Conservation (phyloP, 1,140 invertebrate species). For the Thaumatotibia leucotreta region DNA sequence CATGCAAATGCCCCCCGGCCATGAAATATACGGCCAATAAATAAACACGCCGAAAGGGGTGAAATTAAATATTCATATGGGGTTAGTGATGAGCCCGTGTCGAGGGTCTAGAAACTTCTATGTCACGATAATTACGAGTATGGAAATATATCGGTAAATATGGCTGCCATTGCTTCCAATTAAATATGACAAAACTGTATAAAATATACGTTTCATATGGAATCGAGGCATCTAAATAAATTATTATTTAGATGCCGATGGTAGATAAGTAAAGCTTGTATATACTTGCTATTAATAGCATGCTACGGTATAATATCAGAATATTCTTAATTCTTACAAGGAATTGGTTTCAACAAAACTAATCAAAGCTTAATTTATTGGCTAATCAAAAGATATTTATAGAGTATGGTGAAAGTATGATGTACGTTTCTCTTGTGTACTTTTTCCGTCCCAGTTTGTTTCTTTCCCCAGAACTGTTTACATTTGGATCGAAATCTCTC, state of each 20-base stretch:
- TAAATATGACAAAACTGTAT: too few species aligned
- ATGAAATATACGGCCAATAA: conserved; percentile 73
- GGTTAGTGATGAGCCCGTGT: conserved; percentile 23
- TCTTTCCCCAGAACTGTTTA: conserved; percentile 6
- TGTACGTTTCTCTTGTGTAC: conserved; percentile 6
- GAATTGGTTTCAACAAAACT: background rate
- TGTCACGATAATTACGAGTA: too few species aligned
- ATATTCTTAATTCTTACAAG: too few species aligned
- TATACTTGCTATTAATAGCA: too few species aligned
- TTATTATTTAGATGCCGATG: too few species aligned
- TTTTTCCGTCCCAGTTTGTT: conserved; percentile 4
- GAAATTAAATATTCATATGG: conserved; percentile 70
- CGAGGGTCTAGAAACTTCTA: background rate
- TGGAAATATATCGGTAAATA: too few species aligned
- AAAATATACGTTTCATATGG: too few species aligned
- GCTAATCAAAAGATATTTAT: background rate
- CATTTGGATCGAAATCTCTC: conserved; percentile 8
- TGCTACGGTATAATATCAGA: too few species aligned
- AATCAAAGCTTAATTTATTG: background rate
- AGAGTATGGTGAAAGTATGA: conserved; percentile 10
- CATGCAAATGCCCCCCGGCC: conserved; percentile 55
- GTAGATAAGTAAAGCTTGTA: too few species aligned
- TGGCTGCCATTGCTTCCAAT: too few species aligned
- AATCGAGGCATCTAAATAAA: too few species aligned
- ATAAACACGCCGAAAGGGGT: conserved; percentile 68